A percentile compares a stretch with the other conserved stretches of the same genome.
phyloP scores from a whole-genome alignment of 2,113 vertebrate genomes.

The Melanerpes aurifrons region DNA sequence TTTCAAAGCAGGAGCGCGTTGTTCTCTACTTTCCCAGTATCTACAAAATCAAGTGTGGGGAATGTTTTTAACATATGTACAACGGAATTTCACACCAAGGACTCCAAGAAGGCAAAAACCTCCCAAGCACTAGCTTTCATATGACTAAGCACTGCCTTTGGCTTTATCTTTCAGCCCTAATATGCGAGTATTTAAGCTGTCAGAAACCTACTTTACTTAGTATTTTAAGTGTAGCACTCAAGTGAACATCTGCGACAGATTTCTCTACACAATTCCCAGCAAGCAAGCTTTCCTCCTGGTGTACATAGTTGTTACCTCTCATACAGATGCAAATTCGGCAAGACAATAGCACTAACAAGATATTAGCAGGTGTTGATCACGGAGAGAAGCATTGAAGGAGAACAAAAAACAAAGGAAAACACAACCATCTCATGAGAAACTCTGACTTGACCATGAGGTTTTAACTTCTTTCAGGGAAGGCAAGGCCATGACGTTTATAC shows the following conservation, averaged over 20 bases:
- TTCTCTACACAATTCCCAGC: neutral
- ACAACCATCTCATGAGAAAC: neutral
- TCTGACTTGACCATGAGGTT: neutral
- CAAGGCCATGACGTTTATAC: neutral
- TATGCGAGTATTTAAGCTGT: neutral
- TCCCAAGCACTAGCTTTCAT: neutral
- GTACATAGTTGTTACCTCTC: neutral
- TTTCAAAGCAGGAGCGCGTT: slow-evolving; percentile 85
- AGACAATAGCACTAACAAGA: neutral
- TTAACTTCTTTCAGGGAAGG: neutral
- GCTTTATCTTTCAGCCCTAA: neutral
- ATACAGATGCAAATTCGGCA: neutral
- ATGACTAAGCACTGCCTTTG: fast-evolving
- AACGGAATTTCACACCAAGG: fast-evolving
- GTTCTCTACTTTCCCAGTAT: slow-evolving; percentile 94
- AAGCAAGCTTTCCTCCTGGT: neutral
- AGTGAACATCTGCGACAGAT: neutral
- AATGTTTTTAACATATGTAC: neutral
- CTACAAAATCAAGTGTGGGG: slow-evolving; percentile 55
- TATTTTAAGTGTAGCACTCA: neutral
- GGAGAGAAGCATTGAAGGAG: neutral
- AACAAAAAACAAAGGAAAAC: neutral
- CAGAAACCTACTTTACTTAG: neutral
- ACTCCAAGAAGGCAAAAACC: neutral
- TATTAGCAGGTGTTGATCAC: neutral